Evolutionary conservation across 2,797 vertebrate species (phyloP), one percentile per base, ranked within the genome.

Genomic region (Vireo griseus): DNA sequence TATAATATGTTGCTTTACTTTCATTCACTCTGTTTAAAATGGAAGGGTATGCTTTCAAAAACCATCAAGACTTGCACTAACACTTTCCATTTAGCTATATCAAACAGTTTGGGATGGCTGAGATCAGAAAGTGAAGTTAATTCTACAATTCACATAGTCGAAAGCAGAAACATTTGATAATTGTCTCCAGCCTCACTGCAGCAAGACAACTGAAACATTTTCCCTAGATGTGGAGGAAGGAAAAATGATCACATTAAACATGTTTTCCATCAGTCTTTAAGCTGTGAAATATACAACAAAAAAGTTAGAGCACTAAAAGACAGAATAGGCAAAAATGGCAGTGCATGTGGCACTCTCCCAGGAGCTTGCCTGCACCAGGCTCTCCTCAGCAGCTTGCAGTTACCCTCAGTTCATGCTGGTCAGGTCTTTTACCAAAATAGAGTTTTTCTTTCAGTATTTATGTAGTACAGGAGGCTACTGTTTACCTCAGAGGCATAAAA

Each of bases 401-500:
- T 94, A 81, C 67, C 76, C 73, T 96, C 81, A 66, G 69, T 26
- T 97, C 95, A 90, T 92, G 90, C 95, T 96, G 95, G 63, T 95
- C 95, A 94, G 94, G 72, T 95, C 84, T 96, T 97, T 95, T 39
- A 94, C 94, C 55, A 31, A 58, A 82, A 86, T 94, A 93, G 84
- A 94, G 59, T 33, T 96, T 88, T 94, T 90, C 96, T 97, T 94
- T 96, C 92, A 85, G 82, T 96, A 89, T 97, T 97, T 97, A 92
- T 92, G 81, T 80, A 85, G 83, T 96, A 58, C 94, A 96, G 93
- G 95, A 92, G 80, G 96, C 87, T 95, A 94, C 92, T 96, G 94
- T 96, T 97, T 97, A 97, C 96, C 95, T 97, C 69, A 39, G 92
- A 89, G 94, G 82, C 92, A 94, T 65, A 66, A 94, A 95, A 97